Conservation (phyloP, 2,113 vertebrate genomes). For the Epinephelus cyanopodus region DNA sequence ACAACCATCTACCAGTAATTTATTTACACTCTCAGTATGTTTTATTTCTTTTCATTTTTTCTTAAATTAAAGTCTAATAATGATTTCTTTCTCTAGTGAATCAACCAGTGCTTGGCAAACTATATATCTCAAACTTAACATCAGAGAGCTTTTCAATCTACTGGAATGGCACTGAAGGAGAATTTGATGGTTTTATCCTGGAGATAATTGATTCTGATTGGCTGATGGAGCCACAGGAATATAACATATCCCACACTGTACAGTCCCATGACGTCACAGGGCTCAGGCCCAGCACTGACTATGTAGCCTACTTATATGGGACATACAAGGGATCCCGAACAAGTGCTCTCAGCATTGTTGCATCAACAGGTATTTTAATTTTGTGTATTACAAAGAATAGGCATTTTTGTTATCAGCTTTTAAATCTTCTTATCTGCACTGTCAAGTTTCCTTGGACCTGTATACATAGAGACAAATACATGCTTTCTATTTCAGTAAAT, state of each 20-base stretch:
- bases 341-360: constrained; percentile 88
- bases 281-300: constrained; percentile 92
- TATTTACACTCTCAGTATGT: not conserved
- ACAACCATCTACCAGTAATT: not conserved
- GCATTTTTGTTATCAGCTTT: not conserved
- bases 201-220: constrained; percentile 98
- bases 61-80: constrained; percentile 61
- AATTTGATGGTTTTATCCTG: constrained; percentile 91
- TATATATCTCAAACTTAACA: constrained; percentile 89
- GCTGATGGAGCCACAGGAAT: constrained; percentile 89
- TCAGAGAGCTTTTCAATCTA: constrained; percentile 92
- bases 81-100: constrained; percentile 88
- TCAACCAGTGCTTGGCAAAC: constrained; percentile 88
- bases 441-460: constrained; percentile 22
- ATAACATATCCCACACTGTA: constrained; percentile 87
- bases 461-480: constrained; percentile 19
- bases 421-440: constrained; percentile 4
- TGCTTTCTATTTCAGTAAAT: constrained; percentile 35
- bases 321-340: constrained; percentile 86
- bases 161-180: constrained; percentile 88
- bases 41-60: constrained; percentile 14
- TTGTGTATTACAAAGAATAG: constrained; percentile 15
- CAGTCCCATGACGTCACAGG: constrained; percentile 88
- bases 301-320: constrained; percentile 95
- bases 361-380: constrained; percentile 91